Evolutionary conservation across 2,888 invertebrate genomes (phyloP), one percentile per base, ranked within the genome.

Genomic region (Drosophila testacea): DNA sequence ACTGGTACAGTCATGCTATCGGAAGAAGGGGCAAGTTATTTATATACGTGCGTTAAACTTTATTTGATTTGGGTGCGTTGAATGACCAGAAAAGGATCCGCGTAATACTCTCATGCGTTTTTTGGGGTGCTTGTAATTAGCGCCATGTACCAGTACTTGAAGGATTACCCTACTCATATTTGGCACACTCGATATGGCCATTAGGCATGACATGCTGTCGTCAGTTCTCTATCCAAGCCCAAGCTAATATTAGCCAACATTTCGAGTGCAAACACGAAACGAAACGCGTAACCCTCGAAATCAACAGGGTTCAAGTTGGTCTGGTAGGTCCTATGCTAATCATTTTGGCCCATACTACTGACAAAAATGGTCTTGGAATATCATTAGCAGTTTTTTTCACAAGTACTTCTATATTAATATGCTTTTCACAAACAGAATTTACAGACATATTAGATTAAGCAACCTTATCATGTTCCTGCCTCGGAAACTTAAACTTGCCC

Each of bases 401-500:
- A 36, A 22, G 30, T 39, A 32, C 22, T 44, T n/a, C 47, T 39
- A 44, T 41, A n/a, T 51, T 42, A 6, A 61, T 59, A 7, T 22
- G 30, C 7, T 28, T 59, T 70, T 41, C 42, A 22, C 46, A 73
- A 73, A 74, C 59, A 47, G 34, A 44, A 44, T 57, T 54, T 64
- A 59, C 44, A 62, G 41, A 36, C 13, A 10, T 22, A 71, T 46
- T 41, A n/a, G 42, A 16, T 55, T 42, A 55, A 44, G 55, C 34
- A 44, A n/a, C 42, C 34, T 32, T 44, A 34, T 55, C 42, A 7
- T 32, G 34, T 13, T 34, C 13, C 27, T 46, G 4, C 13, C 11
- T 7, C 9, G 92, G 88, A 77, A 91, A 91, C 63, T 91, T 69
- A 63, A 92, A 92, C 65, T 90, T 81, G 4, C 91, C 92, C 59